Percentiles rank a stretch among this genome's conserved stretches.
These are phyloP conservation scores for Emydura subglobosa DNA, from an alignment of 2,113 vertebrate species.

Conservation along the genomic window DNA sequence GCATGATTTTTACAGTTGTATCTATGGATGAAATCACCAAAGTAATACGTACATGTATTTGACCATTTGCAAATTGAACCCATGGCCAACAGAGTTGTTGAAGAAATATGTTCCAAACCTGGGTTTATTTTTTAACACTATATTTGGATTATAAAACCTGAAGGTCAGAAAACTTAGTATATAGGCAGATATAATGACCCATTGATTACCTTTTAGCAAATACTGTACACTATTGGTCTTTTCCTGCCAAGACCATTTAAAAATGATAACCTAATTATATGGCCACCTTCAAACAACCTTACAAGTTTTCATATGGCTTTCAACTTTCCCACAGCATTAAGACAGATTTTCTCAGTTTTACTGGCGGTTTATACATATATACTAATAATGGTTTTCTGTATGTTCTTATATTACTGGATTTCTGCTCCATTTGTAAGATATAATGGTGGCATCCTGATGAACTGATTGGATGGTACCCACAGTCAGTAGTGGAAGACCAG, in stretches of 20 bases:
- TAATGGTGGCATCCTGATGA: not conserved
- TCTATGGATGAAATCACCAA: not conserved
- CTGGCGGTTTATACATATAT: not conserved
- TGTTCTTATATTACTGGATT: not conserved
- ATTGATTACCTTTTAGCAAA: not conserved
- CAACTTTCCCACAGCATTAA: not conserved
- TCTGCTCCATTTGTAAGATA: rapidly evolving
- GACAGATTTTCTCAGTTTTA: not conserved
- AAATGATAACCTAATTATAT: not conserved
- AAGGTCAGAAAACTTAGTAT: not conserved
- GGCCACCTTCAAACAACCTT: not conserved
- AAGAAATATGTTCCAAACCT: not conserved
- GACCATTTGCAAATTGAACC: not conserved
- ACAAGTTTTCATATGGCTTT: not conserved
- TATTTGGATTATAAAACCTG: not conserved
- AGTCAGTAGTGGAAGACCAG: not conserved
- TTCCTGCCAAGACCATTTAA: not conserved
- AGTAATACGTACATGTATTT: not conserved
- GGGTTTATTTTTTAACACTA: not conserved
- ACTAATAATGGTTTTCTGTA: not conserved
- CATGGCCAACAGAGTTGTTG: not conserved
- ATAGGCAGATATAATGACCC: not conserved
- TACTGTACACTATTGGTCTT: not conserved
- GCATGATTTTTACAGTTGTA: not conserved
- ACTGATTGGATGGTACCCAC: not conserved